phyloP scores from a whole-genome alignment of 2,888 invertebrate species.

The Smittia aterrima region DNA sequence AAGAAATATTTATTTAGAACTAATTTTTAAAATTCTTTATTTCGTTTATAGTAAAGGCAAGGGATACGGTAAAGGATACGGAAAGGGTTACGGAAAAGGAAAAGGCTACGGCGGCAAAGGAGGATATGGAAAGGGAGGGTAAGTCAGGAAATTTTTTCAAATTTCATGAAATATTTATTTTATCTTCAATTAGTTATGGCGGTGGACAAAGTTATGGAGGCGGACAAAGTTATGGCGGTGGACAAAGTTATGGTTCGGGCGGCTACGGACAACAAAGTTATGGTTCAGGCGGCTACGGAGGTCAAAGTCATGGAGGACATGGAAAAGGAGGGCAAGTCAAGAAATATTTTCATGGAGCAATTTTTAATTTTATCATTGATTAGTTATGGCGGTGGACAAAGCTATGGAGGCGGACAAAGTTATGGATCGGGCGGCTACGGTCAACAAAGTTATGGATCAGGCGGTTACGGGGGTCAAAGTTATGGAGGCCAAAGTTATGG shows the following conservation, averaged over 20 bases:
- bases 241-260: too few relatives aligned
- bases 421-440: neutral
- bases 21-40: too few relatives aligned
- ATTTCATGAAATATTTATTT: too few relatives aligned
- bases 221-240: neutral
- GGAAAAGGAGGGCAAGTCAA: neutral
- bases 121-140: too few relatives aligned
- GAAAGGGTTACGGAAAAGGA: neutral
- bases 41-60: neutral
- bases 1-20: too few relatives aligned
- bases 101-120: neutral
- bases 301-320: neutral
- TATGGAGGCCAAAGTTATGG: neutral
- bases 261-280: neutral
- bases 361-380: neutral
- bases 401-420: conserved; percentile 15
- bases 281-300: neutral
- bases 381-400: too few relatives aligned
- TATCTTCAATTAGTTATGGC: too few relatives aligned
- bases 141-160: too few relatives aligned
- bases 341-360: neutral
- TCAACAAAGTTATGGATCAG: neutral
- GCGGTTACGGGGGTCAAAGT: neutral
- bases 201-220: neutral
- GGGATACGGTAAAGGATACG: neutral